A percentile compares a stretch with the other conserved stretches of the same genome.
Evolutionary conservation across 2,888 invertebrate species (phyloP).

Genomic region (Chloromyia formosa): DNA sequence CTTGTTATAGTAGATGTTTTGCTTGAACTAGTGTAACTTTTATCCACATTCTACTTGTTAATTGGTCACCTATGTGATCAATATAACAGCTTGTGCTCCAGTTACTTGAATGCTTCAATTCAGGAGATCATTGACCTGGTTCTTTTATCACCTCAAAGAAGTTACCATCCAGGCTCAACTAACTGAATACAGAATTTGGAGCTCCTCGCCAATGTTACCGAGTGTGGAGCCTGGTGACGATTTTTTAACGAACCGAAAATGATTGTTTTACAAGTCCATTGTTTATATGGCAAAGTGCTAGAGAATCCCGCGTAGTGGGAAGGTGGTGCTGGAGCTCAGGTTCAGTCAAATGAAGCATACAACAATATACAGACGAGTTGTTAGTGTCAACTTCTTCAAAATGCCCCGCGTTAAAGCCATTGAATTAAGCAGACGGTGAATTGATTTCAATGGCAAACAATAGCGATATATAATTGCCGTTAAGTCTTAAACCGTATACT

Average conservation of each 20-base stretch:
- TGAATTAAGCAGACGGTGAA: neutral
- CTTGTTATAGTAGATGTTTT: no score
- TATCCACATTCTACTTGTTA: no score
- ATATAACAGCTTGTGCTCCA: no score
- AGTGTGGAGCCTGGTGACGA: conserved; percentile 24
- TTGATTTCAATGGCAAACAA: neutral
- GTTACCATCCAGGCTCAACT: no score
- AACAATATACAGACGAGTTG: conserved; percentile 3
- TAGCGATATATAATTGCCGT: neutral
- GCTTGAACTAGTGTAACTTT: no score
- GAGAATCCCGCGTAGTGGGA: neutral
- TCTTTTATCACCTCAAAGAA: no score
- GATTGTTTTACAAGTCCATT: conserved; percentile 35
- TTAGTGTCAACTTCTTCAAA: conserved; percentile 1
- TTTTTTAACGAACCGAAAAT: conserved; percentile 41
- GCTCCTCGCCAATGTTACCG: no score
- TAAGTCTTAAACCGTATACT: neutral
- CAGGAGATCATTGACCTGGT: no score
- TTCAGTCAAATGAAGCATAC: conserved; percentile 19
- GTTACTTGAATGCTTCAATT: no score
- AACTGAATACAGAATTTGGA: no score
- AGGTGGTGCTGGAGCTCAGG: neutral
- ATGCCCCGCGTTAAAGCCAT: neutral
- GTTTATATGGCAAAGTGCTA: conserved; percentile 1
- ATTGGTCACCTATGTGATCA: no score